Percentiles rank a stretch among this genome's conserved stretches.
Conservation (phyloP, 1,140 invertebrate genomes). For the Phortica variegata region DNA sequence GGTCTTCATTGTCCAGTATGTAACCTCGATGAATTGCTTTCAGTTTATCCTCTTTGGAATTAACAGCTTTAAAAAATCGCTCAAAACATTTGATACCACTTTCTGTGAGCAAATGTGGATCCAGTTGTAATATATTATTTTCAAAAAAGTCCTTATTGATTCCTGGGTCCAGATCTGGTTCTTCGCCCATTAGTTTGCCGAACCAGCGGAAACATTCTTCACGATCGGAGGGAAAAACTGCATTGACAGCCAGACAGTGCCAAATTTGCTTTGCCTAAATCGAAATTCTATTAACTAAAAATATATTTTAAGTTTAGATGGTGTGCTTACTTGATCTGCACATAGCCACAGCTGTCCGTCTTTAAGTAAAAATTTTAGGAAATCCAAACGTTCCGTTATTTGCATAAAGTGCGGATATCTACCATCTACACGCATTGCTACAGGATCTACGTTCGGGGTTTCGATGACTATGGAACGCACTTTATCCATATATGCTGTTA, state of each 20-base stretch:
- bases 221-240: conserved; percentile 86
- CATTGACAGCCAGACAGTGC: conserved; percentile 91
- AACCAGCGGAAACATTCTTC: conserved; percentile 99
- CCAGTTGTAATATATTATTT: conserved; percentile 89
- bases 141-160: conserved; percentile 97
- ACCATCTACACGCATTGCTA: conserved; percentile 81
- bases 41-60: conserved; percentile 91
- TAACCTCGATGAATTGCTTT: conserved; percentile 81
- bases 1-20: conserved; percentile 81
- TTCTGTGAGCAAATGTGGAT: conserved; percentile 89
- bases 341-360: conserved; percentile 95
- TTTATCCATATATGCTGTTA: conserved; percentile 89
- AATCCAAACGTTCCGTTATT: conserved; percentile 92
- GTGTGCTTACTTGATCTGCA: conserved; percentile 76
- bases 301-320: too few relatives aligned
- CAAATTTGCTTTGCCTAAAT: conserved; percentile 87
- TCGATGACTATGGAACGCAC: conserved; percentile 72
- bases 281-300: too few relatives aligned
- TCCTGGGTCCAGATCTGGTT: conserved; percentile 94
- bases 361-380: conserved; percentile 87
- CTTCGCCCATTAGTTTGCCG: conserved; percentile 97
- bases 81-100: conserved; percentile 88
- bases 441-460: conserved; percentile 77
- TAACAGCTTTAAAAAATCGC: conserved; percentile 95
- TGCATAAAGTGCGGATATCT: conserved; percentile 90